Evolutionary conservation across 1,140 invertebrate species (phyloP).

Genomic region (Aphidius ervi): DNA sequence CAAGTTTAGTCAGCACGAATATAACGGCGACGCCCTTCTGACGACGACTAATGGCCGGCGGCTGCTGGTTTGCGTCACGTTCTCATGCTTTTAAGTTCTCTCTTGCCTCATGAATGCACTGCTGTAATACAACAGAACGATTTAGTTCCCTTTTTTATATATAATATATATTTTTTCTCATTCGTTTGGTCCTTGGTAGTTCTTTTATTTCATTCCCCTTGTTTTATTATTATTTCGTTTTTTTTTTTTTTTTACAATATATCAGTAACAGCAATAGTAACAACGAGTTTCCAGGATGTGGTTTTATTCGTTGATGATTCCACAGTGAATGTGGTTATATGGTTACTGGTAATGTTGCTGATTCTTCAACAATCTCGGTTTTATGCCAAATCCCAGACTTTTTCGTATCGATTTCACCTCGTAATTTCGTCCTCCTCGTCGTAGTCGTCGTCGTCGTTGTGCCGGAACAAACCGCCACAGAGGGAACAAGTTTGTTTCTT

Average conservation of each 20-base stretch:
- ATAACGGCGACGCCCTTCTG: constrained; percentile 18
- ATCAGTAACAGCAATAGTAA: no score
- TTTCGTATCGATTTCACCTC: constrained; percentile 20
- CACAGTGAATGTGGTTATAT: no score
- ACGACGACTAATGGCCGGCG: constrained; percentile 11
- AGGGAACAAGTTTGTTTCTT: no score
- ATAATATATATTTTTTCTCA: no score
- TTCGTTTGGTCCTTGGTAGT: no score
- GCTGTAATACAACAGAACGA: no score
- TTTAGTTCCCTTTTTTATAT: no score
- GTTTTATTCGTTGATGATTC: neutral
- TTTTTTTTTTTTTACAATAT: no score
- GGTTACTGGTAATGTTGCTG: no score
- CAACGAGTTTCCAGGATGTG: constrained; percentile 5
- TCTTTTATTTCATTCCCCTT: no score
- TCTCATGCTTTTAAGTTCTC: constrained; percentile 13
- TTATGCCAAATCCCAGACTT: constrained; percentile 8
- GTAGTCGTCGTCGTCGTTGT: neutral
- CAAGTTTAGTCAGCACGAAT: no score
- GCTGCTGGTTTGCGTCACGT: constrained; percentile 21
- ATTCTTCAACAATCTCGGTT: neutral
- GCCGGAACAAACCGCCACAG: neutral
- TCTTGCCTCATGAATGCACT: neutral
- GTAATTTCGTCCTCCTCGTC: neutral
- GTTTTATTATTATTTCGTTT: no score